phyloP scores from a whole-genome alignment of 2,797 vertebrate species.

The Poecilia gillii region DNA sequence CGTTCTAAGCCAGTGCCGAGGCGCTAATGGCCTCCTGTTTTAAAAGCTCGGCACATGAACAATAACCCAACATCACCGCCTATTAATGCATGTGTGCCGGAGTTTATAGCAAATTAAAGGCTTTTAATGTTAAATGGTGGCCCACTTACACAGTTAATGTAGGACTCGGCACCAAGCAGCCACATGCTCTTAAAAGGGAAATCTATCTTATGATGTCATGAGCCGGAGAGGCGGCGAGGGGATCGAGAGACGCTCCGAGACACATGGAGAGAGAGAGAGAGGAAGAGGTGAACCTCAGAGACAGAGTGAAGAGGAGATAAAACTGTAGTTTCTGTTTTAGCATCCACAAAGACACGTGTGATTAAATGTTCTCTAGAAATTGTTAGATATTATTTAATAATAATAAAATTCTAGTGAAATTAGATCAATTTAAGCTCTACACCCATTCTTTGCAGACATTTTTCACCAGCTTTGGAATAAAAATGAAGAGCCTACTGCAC shows the following conservation, averaged over 20 bases:
- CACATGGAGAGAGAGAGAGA: constrained; percentile 20
- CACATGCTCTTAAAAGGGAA: constrained; percentile 79
- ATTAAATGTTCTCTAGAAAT: background rate
- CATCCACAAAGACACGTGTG: background rate
- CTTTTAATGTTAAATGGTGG: constrained; percentile 83
- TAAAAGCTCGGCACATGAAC: constrained; percentile 74
- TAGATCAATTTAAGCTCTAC: background rate
- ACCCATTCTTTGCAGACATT: background rate
- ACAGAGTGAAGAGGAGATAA: constrained; percentile 8
- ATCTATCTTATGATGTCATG: constrained; percentile 86
- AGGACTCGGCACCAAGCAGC: constrained; percentile 77
- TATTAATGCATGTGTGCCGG: constrained; percentile 77
- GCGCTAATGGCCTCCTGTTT: constrained; percentile 76
- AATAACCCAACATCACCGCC: constrained; percentile 76
- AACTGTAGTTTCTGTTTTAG: background rate
- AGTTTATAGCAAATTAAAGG: constrained; percentile 86
- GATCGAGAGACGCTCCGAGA: constrained; percentile 22
- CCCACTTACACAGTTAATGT: constrained; percentile 81
- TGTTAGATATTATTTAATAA: background rate
- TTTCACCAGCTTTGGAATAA: background rate
- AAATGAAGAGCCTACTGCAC: too few species aligned
- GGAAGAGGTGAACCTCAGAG: constrained; percentile 6
- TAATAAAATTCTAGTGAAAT: background rate
- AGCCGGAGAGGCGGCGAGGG: constrained; percentile 31
- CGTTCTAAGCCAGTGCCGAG: constrained; percentile 64